These are phyloP conservation scores for Delphinus delphis DNA, from an alignment of 2,113 vertebrate species.

Conservation along the genomic window DNA sequence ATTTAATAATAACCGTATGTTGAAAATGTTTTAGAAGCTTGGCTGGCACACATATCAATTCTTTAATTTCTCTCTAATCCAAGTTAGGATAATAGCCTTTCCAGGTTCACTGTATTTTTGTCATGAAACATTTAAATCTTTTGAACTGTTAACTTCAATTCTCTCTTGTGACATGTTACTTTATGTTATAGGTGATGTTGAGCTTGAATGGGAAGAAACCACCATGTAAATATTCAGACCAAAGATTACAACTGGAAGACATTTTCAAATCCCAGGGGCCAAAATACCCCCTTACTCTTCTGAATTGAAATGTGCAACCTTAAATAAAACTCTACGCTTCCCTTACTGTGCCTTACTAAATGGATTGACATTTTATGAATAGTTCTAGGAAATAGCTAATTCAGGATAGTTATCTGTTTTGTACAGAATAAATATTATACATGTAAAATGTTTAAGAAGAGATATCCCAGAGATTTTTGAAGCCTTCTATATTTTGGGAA, in stretches of 20 bases:
- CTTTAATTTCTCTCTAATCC: conserved; percentile 38
- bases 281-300: conserved; percentile 81
- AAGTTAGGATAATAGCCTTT: not conserved
- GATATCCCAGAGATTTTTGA: conserved; percentile 52
- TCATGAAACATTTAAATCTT: conserved; percentile 20
- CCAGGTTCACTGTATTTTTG: not conserved
- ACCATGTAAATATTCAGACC: conserved; percentile 90
- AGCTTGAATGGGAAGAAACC: conserved; percentile 99
- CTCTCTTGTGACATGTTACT: conserved; percentile 58
- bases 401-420: conserved; percentile 66
- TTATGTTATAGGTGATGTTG: conserved; percentile 92
- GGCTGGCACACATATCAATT: not conserved
- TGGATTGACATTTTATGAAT: conserved; percentile 59
- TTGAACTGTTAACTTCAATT: not conserved
- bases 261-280: conserved; percentile 83
- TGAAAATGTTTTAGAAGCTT: conserved; percentile 20
- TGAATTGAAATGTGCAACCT: conserved; percentile 55
- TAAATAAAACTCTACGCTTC: conserved; percentile 44
- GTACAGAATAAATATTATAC: conserved; percentile 58
- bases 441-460: conserved; percentile 43
- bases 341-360: conserved; percentile 81
- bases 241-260: conserved; percentile 72
- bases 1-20: conserved; percentile 3
- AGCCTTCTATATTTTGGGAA: conserved; percentile 63
- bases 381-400: conserved; percentile 38